Base-by-base conservation (phyloP, 2,888 invertebrate species). In the Ganaspis brasiliensis region DNA sequence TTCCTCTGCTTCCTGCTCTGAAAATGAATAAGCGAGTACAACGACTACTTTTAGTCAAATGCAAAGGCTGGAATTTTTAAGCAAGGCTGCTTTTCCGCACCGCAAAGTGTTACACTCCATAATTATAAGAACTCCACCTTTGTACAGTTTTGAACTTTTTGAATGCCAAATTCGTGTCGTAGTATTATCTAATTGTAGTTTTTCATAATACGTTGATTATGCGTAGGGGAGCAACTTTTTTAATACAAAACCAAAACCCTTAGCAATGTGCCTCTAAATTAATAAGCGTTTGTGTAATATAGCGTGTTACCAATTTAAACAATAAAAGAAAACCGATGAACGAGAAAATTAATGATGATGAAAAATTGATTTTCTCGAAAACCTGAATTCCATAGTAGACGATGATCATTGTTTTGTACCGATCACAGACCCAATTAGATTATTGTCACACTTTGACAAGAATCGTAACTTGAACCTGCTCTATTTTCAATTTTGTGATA, bases 241-340 rank as follows among this genome's bases (percentile, higher is more conserved):
- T 87, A 52, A 52, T 6, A 83, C 87, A 85, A 85, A 87, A 89
- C 87, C 86, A 87, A 89, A 85, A 90, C 90, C 90, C 90, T 90
- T 90, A 90, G 90, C 88, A 87, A 90, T 89, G 90, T 91, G 90
- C 90, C 90, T 90, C 90, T 90, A 90, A 90, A 90, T 89, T 89
- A 84, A 89, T 90, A 90, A 90, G 90, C 87, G 86, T 90, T 88
- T 87, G 81, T 87, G 87, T 88, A 89, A 86, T 86, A 85, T 88
- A 86, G 86, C 83, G 81, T 81, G 82, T 82, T 82, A 86, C 85
- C 81, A 80, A 86, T 85, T 26, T 79, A 70, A 76, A 73, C 49
- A 63, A 57, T 14, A 26, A n/a, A 31, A 19, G 37, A 19, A 26
- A 24, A 24, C n/a, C n/a, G n/a, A n/a, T n/a, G n/a, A n/a, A n/a